phyloP scores from a whole-genome alignment of 2,888 invertebrate species.

The Drosophila parthenogenetica region DNA sequence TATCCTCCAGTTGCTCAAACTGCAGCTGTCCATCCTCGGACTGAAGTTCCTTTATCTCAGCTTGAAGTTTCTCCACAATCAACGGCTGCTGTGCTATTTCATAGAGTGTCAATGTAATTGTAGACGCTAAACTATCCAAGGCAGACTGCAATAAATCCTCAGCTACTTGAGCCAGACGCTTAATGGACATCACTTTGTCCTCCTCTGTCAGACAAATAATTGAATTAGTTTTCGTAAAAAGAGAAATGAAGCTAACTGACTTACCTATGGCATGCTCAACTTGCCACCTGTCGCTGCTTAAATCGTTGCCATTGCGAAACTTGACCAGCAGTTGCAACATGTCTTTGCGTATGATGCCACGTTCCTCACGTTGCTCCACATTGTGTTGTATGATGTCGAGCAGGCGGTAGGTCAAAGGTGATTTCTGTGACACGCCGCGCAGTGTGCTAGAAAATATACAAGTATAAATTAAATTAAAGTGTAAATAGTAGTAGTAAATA shows the following conservation, averaged over 20 bases:
- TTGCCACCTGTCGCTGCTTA: constrained; percentile 75
- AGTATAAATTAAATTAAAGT: background rate
- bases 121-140: constrained; percentile 84
- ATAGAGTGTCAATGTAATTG: constrained; percentile 83
- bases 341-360: constrained; percentile 85
- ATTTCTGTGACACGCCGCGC: constrained; percentile 68
- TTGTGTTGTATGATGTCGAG: constrained; percentile 82
- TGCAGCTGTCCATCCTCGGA: constrained; percentile 65
- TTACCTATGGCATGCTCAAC: constrained; percentile 70
- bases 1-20: constrained; percentile 83
- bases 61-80: constrained; percentile 81
- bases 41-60: constrained; percentile 79
- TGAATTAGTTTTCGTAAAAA: too few species aligned
- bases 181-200: constrained; percentile 76
- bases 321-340: constrained; percentile 85
- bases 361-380: constrained; percentile 84
- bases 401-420: constrained; percentile 73
- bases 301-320: constrained; percentile 83
- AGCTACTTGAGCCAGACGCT: constrained; percentile 78
- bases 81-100: constrained; percentile 84
- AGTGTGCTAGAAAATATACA: constrained; percentile 59
- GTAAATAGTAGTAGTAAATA: background rate
- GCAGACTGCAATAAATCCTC: constrained; percentile 76
- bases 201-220: constrained; percentile 54
- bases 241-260: rapidly evolving